These are phyloP conservation scores for Lanius ludovicianus DNA, from an alignment of 2,113 vertebrate genomes.

Conservation along the genomic window DNA sequence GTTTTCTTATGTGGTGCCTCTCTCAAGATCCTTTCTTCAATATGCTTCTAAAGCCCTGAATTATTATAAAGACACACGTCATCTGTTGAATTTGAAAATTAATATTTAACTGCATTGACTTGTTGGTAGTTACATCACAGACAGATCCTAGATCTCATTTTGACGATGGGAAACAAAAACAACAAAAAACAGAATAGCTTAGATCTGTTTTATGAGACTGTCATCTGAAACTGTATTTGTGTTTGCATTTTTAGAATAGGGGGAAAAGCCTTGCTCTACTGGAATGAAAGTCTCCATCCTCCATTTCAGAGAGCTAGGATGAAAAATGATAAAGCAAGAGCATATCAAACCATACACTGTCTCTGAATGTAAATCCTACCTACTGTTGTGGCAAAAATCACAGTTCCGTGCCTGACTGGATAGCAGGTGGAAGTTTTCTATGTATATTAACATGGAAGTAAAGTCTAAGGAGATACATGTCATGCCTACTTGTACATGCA, in stretches of 20 bases:
- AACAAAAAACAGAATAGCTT: not conserved
- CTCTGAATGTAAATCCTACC: not conserved
- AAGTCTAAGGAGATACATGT: not conserved
- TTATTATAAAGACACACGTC: not conserved
- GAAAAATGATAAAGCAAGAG: not conserved
- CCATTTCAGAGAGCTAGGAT: not conserved
- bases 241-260: not conserved
- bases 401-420: not conserved
- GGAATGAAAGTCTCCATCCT: not conserved
- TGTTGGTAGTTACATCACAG: not conserved
- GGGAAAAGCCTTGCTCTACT: not conserved
- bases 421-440: not conserved
- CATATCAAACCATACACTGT: rapidly evolving
- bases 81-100: not conserved
- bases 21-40: not conserved
- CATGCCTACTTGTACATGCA: not conserved
- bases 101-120: not conserved
- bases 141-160: not conserved
- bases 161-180: not conserved
- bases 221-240: rapidly evolving
- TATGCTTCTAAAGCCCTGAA: not conserved
- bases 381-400: rapidly evolving
- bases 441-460: not conserved
- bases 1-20: not conserved
- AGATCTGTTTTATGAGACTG: not conserved